Conservation (phyloP, 2,888 invertebrate species). For the Tetragnatha montana region DNA sequence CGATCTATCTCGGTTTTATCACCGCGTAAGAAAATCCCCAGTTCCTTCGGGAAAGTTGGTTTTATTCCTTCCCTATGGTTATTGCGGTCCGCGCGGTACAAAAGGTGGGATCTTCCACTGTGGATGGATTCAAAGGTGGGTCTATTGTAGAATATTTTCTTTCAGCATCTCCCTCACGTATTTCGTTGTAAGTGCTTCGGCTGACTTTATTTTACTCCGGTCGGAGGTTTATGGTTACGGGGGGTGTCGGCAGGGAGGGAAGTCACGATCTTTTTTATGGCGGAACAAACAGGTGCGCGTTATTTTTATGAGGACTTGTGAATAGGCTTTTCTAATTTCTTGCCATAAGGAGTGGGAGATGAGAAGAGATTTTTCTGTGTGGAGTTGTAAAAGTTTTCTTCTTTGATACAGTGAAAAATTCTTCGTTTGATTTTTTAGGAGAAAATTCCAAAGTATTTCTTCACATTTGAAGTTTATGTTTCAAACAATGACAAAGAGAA, state of each 20-base stretch:
- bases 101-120: background rate
- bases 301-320: no score
- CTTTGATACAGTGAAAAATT: no score
- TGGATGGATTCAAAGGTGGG: background rate
- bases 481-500: no score
- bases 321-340: no score
- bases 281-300: no score
- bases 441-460: no score
- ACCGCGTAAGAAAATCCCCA: background rate
- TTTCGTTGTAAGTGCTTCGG: background rate
- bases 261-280: background rate
- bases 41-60: background rate
- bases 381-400: no score
- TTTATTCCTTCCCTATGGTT: conserved; percentile 7
- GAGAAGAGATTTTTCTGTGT: no score
- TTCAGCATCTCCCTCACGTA: background rate
- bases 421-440: no score
- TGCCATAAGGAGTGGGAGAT: no score
- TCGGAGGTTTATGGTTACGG: background rate
- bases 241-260: background rate
- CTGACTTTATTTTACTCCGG: background rate
- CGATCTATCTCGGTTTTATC: conserved; percentile 19
- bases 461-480: no score
- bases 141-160: background rate
- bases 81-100: conserved; percentile 7